These are phyloP conservation scores for Microchirus variegatus DNA, from an alignment of 2,797 vertebrate genomes.

Conservation along the genomic window DNA sequence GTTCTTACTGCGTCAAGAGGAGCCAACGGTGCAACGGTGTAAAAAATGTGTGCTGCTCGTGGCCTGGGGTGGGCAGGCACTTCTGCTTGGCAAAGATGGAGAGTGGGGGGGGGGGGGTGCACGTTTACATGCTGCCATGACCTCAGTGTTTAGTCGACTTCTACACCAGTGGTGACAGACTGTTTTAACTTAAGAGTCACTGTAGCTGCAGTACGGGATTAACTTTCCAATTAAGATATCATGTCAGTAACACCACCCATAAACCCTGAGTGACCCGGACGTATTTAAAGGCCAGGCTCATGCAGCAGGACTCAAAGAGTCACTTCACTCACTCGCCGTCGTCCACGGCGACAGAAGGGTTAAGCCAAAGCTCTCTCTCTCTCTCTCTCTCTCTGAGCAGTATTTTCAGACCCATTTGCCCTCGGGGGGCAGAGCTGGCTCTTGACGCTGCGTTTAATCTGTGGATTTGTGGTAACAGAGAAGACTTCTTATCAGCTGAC, in stretches of 20 bases:
- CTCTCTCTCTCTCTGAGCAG: slow-evolving; percentile 62
- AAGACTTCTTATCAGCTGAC: slow-evolving; percentile 85
- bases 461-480: slow-evolving; percentile 86
- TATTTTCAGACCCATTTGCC: slow-evolving; percentile 74
- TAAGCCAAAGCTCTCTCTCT: slow-evolving; percentile 70
- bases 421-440: slow-evolving; percentile 56
- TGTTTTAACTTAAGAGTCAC: slow-evolving; percentile 46
- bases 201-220: slow-evolving; percentile 64
- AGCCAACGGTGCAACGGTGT: slow-evolving; percentile 23
- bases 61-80: slow-evolving; percentile 30
- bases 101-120: not conserved
- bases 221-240: slow-evolving; percentile 83
- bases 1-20: slow-evolving; percentile 24
- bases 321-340: slow-evolving; percentile 43
- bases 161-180: slow-evolving; percentile 27
- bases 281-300: slow-evolving; percentile 61
- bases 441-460: slow-evolving; percentile 80
- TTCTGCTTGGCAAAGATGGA: slow-evolving; percentile 39
- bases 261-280: slow-evolving; percentile 69
- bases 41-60: slow-evolving; percentile 39
- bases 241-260: slow-evolving; percentile 66
- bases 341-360: slow-evolving; percentile 66
- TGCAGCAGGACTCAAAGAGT: slow-evolving; percentile 63
- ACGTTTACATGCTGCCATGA: slow-evolving; percentile 21
- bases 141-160: slow-evolving; percentile 35